A percentile compares a stretch with the other conserved stretches of the same genome.
Conservation (phyloP, 2,888 invertebrate species). For the Eupithecia inturbata region DNA sequence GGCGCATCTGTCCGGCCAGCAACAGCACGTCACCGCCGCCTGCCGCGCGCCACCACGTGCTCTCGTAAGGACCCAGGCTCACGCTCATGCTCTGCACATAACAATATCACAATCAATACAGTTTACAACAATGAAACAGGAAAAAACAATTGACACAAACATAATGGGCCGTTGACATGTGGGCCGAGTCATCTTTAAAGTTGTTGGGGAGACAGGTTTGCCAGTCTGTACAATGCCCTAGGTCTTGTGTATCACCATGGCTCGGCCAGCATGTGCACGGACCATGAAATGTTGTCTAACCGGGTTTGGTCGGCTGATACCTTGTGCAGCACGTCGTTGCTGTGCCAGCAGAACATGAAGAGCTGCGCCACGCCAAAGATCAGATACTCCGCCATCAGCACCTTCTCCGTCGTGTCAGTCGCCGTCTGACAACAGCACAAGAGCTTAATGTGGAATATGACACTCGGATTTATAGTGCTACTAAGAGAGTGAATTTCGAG, state of each 20-base stretch:
- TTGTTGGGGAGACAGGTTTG: neutral
- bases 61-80: conserved; percentile 68
- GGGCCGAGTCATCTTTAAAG: neutral
- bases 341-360: conserved; percentile 77
- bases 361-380: conserved; percentile 72
- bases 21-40: conserved; percentile 56
- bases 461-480: neutral
- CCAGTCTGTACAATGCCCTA: neutral
- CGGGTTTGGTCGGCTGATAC: neutral
- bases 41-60: conserved; percentile 65
- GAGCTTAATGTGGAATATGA: neutral
- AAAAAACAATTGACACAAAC: too few relatives aligned
- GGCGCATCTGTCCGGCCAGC: conserved; percentile 65
- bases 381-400: conserved; percentile 71
- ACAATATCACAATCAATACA: neutral
- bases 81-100: conserved; percentile 60
- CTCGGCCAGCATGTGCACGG: neutral
- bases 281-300: neutral
- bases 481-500: neutral
- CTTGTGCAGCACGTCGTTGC: conserved; percentile 67
- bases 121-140: too few relatives aligned
- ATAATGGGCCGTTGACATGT: neutral
- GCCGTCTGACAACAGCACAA: conserved; percentile 55
- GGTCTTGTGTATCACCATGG: neutral
- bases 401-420: conserved; percentile 62